These are phyloP conservation scores for Lepidostoma basale DNA, from an alignment of 1,140 invertebrate genomes.

Conservation along the genomic window DNA sequence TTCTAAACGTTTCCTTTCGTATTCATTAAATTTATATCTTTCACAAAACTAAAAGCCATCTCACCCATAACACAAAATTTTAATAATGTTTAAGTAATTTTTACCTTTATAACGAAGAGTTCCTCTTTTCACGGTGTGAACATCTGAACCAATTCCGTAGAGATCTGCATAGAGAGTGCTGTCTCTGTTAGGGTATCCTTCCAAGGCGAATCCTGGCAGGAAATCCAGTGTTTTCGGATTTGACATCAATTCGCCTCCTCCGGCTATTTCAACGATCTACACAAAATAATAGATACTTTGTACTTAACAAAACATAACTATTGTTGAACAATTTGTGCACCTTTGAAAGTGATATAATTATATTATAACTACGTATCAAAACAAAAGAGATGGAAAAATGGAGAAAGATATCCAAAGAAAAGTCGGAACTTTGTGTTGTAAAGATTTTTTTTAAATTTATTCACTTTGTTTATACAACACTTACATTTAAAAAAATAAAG, in stretches of 20 bases:
- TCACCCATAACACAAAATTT: too few species aligned
- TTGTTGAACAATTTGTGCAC: background rate
- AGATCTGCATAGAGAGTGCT: conserved; percentile 87
- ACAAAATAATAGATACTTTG: conserved; percentile 40
- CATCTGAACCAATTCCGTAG: conserved; percentile 84
- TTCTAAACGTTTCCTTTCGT: too few species aligned
- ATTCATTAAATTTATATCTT: too few species aligned
- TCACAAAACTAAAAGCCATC: too few species aligned
- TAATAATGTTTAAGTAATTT: background rate
- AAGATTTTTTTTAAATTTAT: too few species aligned
- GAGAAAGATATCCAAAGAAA: too few species aligned
- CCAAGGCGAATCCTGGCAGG: conserved; percentile 94
- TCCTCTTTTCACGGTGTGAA: conserved; percentile 87
- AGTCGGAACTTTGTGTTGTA: too few species aligned
- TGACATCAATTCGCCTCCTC: conserved; percentile 89
- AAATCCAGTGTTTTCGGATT: conserved; percentile 80
- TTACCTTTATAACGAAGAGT: conserved; percentile 83
- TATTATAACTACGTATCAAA: too few species aligned
- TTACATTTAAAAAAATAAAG: too few species aligned
- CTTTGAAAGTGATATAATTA: too few species aligned
- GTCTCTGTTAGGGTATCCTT: conserved; percentile 97
- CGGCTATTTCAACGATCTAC: conserved; percentile 85
- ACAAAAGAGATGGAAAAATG: too few species aligned
- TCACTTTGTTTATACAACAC: too few species aligned
- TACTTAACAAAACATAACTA: conserved; percentile 11